Percentiles rank a stretch among this genome's conserved stretches.
Conservation (phyloP, 2,113 vertebrate species). For the Xiphophorus maculatus region DNA sequence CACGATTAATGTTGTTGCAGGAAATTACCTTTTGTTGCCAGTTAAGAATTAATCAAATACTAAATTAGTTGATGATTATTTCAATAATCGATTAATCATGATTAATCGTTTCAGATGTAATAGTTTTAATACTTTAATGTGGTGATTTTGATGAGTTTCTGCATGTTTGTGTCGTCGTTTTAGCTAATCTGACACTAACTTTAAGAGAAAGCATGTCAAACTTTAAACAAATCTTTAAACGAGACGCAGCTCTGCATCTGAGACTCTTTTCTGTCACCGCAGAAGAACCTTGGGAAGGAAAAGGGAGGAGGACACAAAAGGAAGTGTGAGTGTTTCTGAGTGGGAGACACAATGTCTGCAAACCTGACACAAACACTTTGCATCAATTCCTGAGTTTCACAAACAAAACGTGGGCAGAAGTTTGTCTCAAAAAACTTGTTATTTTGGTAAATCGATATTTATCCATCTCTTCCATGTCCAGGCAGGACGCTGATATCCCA, state of each 20-base stretch:
- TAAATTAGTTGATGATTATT: too few species aligned
- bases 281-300: slow-evolving; percentile 41
- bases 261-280: slow-evolving; percentile 39
- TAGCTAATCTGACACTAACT: too few species aligned
- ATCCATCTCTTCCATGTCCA: not conserved
- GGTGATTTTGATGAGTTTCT: too few species aligned
- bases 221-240: not conserved
- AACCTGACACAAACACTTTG: slow-evolving; percentile 53
- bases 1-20: too few species aligned
- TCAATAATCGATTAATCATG: too few species aligned
- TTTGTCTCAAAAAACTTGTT: not conserved
- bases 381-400: slow-evolving; percentile 33
- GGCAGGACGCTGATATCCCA: too few species aligned
- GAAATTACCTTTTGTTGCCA: too few species aligned
- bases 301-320: slow-evolving; percentile 23
- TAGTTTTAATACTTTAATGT: too few species aligned
- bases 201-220: too few species aligned
- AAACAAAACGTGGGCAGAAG: slow-evolving; percentile 24
- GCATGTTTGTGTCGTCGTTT: too few species aligned
- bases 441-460: not conserved
- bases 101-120: too few species aligned
- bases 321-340: slow-evolving; percentile 45
- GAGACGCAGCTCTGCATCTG: not conserved
- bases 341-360: slow-evolving; percentile 61
- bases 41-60: too few species aligned